Evolutionary conservation across 2,113 vertebrate species (phyloP).

Genomic region (Thomomys bottae): DNA sequence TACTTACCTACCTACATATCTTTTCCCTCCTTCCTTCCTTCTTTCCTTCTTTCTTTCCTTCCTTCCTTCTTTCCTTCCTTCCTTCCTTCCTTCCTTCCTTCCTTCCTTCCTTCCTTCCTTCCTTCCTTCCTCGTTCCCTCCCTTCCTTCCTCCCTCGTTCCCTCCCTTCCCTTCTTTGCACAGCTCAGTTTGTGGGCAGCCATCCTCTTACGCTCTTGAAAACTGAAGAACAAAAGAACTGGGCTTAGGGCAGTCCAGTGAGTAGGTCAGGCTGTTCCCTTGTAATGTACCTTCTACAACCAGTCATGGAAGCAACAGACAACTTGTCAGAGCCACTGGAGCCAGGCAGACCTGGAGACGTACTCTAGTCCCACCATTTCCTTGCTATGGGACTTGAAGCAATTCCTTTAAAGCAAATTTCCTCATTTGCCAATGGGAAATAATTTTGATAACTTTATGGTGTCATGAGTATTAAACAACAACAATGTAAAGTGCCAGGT

Average conservation of each 20-base stretch:
- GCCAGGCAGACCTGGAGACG: not conserved
- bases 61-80: too few relatives aligned
- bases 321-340: not conserved
- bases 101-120: too few relatives aligned
- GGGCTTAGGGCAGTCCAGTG: not conserved
- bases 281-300: not conserved
- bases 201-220: not conserved
- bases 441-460: not conserved
- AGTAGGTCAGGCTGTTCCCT: not conserved
- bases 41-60: too few relatives aligned
- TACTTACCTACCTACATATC: too few relatives aligned
- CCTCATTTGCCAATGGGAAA: not conserved
- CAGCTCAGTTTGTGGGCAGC: not conserved
- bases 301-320: not conserved
- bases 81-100: too few relatives aligned
- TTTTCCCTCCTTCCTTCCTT: too few relatives aligned
- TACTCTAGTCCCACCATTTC: not conserved
- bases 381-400: not conserved
- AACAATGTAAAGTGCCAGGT: not conserved
- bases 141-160: too few relatives aligned
- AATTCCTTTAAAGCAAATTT: not conserved
- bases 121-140: too few relatives aligned
- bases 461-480: not conserved
- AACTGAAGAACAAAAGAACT: not conserved
- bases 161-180: not conserved